phyloP scores from a whole-genome alignment of 2,888 invertebrate genomes.

The Pollenia griseotomentosa region DNA sequence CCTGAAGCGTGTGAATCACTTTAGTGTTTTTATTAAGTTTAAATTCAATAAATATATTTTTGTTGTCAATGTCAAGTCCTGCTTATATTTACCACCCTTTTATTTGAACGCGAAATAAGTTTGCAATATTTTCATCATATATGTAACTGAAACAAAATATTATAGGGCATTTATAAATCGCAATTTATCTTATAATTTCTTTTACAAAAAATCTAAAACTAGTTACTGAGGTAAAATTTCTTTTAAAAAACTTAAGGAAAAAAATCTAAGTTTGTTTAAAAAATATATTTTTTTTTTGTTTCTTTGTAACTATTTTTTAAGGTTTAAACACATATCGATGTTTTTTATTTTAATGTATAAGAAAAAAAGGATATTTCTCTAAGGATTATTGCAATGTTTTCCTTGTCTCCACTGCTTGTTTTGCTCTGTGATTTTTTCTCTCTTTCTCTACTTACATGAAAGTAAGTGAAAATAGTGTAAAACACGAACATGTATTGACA shows the following conservation, averaged over 20 bases:
- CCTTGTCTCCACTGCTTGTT: constrained; percentile 36
- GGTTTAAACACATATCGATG: constrained; percentile 40
- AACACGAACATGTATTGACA: constrained; percentile 64
- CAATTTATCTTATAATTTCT: constrained; percentile 9
- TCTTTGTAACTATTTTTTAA: constrained; percentile 22
- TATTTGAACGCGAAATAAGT: no score
- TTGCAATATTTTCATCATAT: background rate
- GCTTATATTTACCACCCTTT: no score
- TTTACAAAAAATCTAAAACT: constrained; percentile 6
- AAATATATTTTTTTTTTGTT: constrained; percentile 1
- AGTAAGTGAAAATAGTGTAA: constrained; percentile 62
- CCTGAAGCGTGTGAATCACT: no score
- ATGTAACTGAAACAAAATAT: background rate
- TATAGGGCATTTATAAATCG: constrained; percentile 29
- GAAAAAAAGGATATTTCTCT: constrained; percentile 29
- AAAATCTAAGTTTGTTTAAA: constrained; percentile 45
- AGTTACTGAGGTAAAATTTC: constrained; percentile 8
- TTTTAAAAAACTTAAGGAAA: background rate
- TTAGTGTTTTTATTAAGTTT: no score
- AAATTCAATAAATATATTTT: no score
- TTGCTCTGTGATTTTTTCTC: background rate
- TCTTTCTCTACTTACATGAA: constrained; percentile 5
- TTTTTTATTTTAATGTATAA: background rate
- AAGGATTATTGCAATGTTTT: constrained; percentile 52
- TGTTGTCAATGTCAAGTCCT: no score